A percentile compares a stretch with the other conserved stretches of the same genome.
Evolutionary conservation across 2,797 vertebrate genomes (phyloP).

Genomic region (Anguilla anguilla): DNA sequence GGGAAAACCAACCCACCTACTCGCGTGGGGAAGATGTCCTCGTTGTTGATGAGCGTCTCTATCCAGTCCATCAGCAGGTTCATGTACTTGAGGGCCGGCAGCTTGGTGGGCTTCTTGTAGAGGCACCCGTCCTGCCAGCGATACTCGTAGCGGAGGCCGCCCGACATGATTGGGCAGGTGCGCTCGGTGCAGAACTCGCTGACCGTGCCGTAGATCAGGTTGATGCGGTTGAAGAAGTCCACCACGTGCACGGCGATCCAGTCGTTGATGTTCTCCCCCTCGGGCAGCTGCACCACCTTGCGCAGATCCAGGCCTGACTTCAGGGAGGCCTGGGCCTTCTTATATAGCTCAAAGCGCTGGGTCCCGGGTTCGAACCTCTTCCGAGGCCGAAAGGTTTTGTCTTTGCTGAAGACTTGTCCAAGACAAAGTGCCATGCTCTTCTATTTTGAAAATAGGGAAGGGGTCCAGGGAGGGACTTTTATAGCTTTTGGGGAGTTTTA

Average conservation of each 20-base stretch:
- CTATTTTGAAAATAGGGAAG: neutral
- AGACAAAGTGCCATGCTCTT: constrained; percentile 14
- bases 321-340: constrained; percentile 96
- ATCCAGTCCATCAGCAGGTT: constrained; percentile 99
- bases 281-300: constrained; percentile 91
- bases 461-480: neutral
- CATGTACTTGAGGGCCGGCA: constrained; percentile 94
- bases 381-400: constrained; percentile 94
- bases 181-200: constrained; percentile 91
- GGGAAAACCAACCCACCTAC: neutral
- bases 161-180: constrained; percentile 95
- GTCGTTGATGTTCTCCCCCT: constrained; percentile 88
- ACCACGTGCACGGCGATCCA: constrained; percentile 98
- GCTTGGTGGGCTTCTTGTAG: constrained; percentile 92
- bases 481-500: neutral
- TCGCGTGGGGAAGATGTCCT: constrained; percentile 91
- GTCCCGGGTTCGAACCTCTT: constrained; percentile 96
- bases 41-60: constrained; percentile 94
- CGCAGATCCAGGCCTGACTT: constrained; percentile 94
- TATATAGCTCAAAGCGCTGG: constrained; percentile 95
- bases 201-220: constrained; percentile 97
- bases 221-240: constrained; percentile 99
- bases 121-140: constrained; percentile 94
- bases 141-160: constrained; percentile 94
- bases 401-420: constrained; percentile 95